Conservation (phyloP, 2,888 invertebrate genomes). For the Mythimna pallens region DNA sequence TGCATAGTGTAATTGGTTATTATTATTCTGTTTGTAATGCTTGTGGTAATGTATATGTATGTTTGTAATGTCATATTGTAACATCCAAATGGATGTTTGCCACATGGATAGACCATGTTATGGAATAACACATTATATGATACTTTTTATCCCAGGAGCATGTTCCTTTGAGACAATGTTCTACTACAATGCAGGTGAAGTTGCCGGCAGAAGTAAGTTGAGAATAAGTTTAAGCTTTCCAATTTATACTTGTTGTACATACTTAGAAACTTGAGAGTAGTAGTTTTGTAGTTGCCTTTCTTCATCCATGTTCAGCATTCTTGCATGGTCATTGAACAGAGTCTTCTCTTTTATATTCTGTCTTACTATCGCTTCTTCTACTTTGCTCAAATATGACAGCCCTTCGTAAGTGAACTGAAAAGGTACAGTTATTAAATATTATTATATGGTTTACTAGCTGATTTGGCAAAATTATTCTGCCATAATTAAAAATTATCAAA, state of each 20-base stretch:
- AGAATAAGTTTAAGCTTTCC: neutral
- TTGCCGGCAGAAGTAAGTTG: neutral
- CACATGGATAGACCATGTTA: too few species aligned
- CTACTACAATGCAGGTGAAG: neutral
- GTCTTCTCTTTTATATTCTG: slow-evolving; percentile 77
- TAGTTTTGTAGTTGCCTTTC: slow-evolving; percentile 78
- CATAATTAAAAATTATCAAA: too few species aligned
- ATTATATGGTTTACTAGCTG: neutral
- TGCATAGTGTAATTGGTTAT: too few species aligned
- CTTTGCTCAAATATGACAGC: slow-evolving; percentile 92
- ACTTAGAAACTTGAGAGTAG: slow-evolving; percentile 85
- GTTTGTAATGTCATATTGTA: too few species aligned
- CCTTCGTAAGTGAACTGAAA: slow-evolving; percentile 93
- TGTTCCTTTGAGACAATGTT: too few species aligned
- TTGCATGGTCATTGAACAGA: slow-evolving; percentile 70
- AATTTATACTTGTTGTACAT: slow-evolving; percentile 43
- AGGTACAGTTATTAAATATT: neutral
- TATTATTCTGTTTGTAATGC: too few species aligned
- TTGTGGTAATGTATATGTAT: too few species aligned
- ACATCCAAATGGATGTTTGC: too few species aligned
- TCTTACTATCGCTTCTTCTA: slow-evolving; percentile 84
- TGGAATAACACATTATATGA: too few species aligned
- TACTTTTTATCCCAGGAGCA: too few species aligned
- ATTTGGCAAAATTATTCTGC: too few species aligned
- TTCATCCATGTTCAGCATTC: slow-evolving; percentile 75